Evolutionary conservation across 2,797 vertebrate genomes (phyloP), one percentile per base, ranked within the genome.

Genomic region (Aphelocoma californica): DNA sequence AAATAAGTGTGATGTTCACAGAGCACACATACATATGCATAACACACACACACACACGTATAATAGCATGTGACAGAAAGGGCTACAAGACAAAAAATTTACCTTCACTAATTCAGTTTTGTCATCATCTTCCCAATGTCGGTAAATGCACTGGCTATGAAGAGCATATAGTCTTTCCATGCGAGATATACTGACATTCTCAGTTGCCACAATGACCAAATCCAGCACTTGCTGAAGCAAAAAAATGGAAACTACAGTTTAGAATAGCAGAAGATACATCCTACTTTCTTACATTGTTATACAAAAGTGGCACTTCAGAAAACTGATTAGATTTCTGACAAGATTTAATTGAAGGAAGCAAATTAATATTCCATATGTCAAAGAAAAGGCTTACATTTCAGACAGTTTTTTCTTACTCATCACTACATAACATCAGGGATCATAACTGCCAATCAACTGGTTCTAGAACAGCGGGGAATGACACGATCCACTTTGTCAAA

Each of bases 131-230:
- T 91, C 97, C 86, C 98, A 98, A 96, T 99, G 98, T 71, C 96
- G 98, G 92, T 99, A 99, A 94, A 99, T 98, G 95, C 98, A 98
- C 86, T 99, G 99, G 90, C 98, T 99, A 82, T 99, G 98, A 51
- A 98, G 54, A 47, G 98, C 98, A 32, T 99, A 99, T 3, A 99
- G 97, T 96, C 99, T 99, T 97, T 99, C 99, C 90, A 99, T 93
- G 36, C 97, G 97, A 89, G 98, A 97, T 57, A 99, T 96, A 94
- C 97, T 98, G 31, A 98, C 98, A 31, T 97, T 96, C 75, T 98
- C 96, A 6, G 98, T 99, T 97, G 98, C 98, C 15, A 78, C 31
- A 73, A 98, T 96, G 60, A 98, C 96, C 64, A 38, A 97, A 51
- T 98, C 95, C 95, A 99, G 87, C 66, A 99, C 97, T 93, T 97